These are phyloP conservation scores for Gymnothorax javanicus DNA, from an alignment of 2,797 vertebrate genomes.

Conservation along the genomic window DNA sequence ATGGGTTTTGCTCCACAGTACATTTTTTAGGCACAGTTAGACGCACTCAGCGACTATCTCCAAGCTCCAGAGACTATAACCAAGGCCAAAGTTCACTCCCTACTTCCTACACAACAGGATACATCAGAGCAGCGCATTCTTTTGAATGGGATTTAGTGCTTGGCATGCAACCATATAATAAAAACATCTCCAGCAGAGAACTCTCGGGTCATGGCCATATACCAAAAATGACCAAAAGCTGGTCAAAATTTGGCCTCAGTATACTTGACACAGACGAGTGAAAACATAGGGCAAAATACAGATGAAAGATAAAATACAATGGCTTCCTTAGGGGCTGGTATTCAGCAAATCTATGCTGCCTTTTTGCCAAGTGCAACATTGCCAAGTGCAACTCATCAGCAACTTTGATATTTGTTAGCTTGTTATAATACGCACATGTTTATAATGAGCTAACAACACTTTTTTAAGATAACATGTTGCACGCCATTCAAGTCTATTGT, in stretches of 20 bases:
- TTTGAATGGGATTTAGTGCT: background rate
- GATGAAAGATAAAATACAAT: background rate
- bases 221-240: background rate
- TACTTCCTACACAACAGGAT: conserved; percentile 19
- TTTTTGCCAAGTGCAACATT: too few relatives aligned
- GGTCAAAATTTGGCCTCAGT: background rate
- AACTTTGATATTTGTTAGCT: too few relatives aligned
- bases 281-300: background rate
- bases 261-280: background rate
- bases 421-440: too few relatives aligned
- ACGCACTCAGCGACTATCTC: background rate
- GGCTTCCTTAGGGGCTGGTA: background rate
- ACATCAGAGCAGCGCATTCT: background rate
- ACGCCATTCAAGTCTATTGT: too few relatives aligned
- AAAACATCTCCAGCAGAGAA: background rate
- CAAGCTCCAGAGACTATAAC: background rate
- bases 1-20: conserved; percentile 3
- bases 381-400: too few relatives aligned
- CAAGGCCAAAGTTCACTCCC: background rate
- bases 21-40: background rate
- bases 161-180: background rate
- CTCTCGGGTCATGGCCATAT: background rate
- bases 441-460: too few relatives aligned
- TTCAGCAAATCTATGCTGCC: too few relatives aligned
- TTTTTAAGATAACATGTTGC: too few relatives aligned